Base-by-base conservation (phyloP, 2,888 invertebrate genomes). In the Callyntrura sp. region DNA sequence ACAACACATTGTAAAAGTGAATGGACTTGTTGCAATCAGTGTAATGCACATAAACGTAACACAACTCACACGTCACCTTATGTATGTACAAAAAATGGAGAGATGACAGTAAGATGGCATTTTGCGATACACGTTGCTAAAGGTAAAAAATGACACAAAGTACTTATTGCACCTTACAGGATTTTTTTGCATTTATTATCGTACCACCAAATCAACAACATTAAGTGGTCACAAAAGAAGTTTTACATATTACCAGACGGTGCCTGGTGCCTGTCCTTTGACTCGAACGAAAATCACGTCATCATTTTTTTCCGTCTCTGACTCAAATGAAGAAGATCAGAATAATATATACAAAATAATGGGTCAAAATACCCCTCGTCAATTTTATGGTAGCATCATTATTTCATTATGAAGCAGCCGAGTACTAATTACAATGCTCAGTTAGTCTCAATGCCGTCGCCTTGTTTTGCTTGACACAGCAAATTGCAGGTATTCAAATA, bases 311-410 rank as follows among this genome's bases (percentile, higher is more conserved):
- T 23, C 25, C 43, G 9, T 51, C n/a, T 48, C 20, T 23, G 12
- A 48, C 25, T 48, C 20, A 23, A 73, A 48, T 17, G 73, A 73
- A 73, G 73, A 73, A 23, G 73, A 23, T 73, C 73, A 48, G 4
- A n/a, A 73, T 48, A 48, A 51, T 70, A 45, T n/a, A n/a, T n/a
- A n/a, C n/a, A n/a, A n/a, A n/a, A n/a, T 1, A 20, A 70, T 70
- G 9, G 43, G 45, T 48, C 45, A 45, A 68, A 23, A 14, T 51
- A 62, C 23, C 4, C 65, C 28, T 45, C 20, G 14, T 17, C 35
- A 51, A 45, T 48, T 23, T 5, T 23, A 14, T 25, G 70, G 9
- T 73, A 20, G 48, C 23, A 51, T 51, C 73, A 23, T 45, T 20
- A 62, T 62, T 62, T 12, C 62, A 62, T 25, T 25, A 57, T 5